Conservation (phyloP, 2,797 vertebrate genomes). For the Percopsis omiscomaycus region DNA sequence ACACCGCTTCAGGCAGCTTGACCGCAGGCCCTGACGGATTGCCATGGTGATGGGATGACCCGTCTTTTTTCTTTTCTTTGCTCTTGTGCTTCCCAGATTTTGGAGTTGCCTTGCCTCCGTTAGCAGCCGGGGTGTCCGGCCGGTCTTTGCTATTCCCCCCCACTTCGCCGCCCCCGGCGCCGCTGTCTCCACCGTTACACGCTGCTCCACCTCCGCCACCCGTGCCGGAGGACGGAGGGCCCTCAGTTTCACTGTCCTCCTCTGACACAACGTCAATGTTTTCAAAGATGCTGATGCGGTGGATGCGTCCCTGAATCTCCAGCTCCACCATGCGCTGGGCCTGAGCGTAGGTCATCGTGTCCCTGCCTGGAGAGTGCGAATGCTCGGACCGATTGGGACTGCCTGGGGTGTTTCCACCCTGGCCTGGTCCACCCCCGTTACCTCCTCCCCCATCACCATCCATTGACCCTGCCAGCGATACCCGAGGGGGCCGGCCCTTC, state of each 20-base stretch:
- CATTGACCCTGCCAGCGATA: slow-evolving; percentile 76
- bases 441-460: slow-evolving; percentile 76
- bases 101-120: slow-evolving; percentile 83
- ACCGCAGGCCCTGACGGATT: slow-evolving; percentile 86
- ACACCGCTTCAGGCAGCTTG: slow-evolving; percentile 96
- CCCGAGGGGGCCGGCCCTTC: slow-evolving; percentile 94
- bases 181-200: slow-evolving; percentile 77
- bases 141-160: slow-evolving; percentile 85
- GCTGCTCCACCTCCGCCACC: slow-evolving; percentile 62
- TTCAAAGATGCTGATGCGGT: slow-evolving; percentile 97
- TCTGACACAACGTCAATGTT: slow-evolving; percentile 97
- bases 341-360: slow-evolving; percentile 98
- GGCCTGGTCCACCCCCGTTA: slow-evolving; percentile 75
- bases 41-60: slow-evolving; percentile 89
- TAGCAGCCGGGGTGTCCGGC: slow-evolving; percentile 81
- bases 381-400: slow-evolving; percentile 89
- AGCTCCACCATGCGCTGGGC: slow-evolving; percentile 98
- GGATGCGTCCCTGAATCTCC: slow-evolving; percentile 93
- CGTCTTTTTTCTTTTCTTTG: slow-evolving; percentile 97
- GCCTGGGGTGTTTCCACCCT: slow-evolving; percentile 79
- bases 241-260: slow-evolving; percentile 84
- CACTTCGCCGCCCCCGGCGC: slow-evolving; percentile 66
- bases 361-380: slow-evolving; percentile 91
- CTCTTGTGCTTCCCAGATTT: slow-evolving; percentile 97
- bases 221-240: slow-evolving; percentile 57